Conservation (phyloP, 2,888 invertebrate genomes). For the Copidosoma aretas region DNA sequence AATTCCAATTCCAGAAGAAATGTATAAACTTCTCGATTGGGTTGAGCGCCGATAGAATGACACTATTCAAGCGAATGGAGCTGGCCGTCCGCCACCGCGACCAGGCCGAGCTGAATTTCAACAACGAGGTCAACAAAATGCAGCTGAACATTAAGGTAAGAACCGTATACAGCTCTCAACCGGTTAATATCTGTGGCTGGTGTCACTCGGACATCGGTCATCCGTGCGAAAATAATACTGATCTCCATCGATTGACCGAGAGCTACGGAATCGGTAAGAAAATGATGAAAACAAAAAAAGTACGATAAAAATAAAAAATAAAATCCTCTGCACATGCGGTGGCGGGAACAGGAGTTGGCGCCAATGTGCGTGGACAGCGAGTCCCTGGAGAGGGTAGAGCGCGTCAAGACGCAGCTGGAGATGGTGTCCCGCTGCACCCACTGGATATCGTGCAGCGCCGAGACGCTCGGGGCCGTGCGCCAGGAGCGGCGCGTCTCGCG, state of each 20-base stretch:
- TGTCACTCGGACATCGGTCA: too few species aligned
- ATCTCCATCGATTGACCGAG: too few species aligned
- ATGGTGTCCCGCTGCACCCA: constrained; percentile 57
- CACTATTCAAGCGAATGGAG: constrained; percentile 51
- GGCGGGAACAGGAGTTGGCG: constrained; percentile 53
- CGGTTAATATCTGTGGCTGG: not conserved
- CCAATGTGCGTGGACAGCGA: constrained; percentile 58
- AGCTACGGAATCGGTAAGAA: too few species aligned
- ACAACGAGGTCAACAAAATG: constrained; percentile 53
- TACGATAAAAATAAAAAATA: not conserved
- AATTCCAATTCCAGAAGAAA: constrained; percentile 50
- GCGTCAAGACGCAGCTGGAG: constrained; percentile 54
- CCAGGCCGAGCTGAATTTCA: constrained; percentile 57
- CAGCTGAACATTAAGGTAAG: constrained; percentile 57
- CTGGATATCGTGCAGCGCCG: constrained; percentile 55
- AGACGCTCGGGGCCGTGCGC: constrained; percentile 58
- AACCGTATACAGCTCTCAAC: not conserved
- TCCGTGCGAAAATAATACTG: too few species aligned
- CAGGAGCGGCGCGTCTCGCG: constrained; percentile 57
- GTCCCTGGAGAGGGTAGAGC: constrained; percentile 57
- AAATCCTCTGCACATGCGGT: too few species aligned
- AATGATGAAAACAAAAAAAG: too few species aligned
- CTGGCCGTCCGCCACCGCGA: constrained; percentile 57
- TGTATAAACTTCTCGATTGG: constrained; percentile 57
- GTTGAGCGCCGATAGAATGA: constrained; percentile 55